A percentile compares a stretch with the other conserved stretches of the same genome.
Evolutionary conservation across 2,113 vertebrate species (phyloP).

Genomic region (Struthidea cinerea): DNA sequence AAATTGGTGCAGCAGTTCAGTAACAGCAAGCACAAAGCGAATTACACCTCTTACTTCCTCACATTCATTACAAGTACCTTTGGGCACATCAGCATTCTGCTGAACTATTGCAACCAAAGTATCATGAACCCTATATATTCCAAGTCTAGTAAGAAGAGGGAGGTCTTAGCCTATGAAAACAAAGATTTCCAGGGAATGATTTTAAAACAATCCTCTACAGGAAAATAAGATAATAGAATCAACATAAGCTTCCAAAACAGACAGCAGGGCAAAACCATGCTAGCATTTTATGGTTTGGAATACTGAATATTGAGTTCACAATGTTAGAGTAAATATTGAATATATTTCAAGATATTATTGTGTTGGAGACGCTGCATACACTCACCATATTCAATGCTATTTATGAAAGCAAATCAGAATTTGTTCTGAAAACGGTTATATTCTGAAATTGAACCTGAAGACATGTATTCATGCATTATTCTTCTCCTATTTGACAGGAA

Average conservation of each 20-base stretch:
- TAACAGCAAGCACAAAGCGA: background rate
- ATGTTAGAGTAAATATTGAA: background rate
- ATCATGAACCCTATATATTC: background rate
- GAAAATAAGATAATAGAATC: background rate
- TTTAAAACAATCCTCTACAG: background rate
- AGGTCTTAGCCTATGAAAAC: background rate
- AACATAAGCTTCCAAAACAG: background rate
- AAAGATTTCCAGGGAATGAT: background rate
- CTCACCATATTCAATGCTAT: background rate
- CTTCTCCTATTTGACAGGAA: background rate
- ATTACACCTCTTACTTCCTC: background rate
- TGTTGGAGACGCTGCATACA: background rate
- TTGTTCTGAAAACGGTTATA: background rate
- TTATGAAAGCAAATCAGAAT: background rate
- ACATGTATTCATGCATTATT: background rate
- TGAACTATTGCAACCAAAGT: background rate
- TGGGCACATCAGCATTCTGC: background rate
- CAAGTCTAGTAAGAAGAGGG: background rate
- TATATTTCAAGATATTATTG: background rate
- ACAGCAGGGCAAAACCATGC: background rate
- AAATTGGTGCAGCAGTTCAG: background rate
- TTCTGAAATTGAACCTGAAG: background rate
- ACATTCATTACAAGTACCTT: background rate
- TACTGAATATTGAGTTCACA: background rate
- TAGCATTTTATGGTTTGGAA: background rate